Evolutionary conservation across 2,888 invertebrate species (phyloP).

Genomic region (Heterodera filipjevi): DNA sequence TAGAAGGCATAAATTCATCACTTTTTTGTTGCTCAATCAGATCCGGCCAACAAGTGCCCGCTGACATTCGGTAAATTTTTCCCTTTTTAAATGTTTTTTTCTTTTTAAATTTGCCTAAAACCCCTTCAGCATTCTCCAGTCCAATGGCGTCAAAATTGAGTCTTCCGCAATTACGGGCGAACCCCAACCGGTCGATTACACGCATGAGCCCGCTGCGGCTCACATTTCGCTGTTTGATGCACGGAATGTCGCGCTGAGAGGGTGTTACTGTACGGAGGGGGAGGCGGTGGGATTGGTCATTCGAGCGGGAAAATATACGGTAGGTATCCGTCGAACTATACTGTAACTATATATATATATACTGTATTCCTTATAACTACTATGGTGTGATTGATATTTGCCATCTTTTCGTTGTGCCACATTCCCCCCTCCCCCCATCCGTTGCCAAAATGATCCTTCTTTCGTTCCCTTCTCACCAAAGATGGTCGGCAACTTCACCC

Average conservation of each 20-base stretch:
- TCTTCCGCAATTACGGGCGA: conserved; percentile 44
- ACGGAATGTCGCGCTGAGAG: conserved; percentile 61
- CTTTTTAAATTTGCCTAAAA: not conserved
- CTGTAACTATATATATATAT: too few species aligned
- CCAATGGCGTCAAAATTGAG: conserved; percentile 64
- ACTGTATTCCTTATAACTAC: not conserved
- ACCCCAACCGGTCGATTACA: conserved; percentile 45
- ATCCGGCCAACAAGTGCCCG: conserved; percentile 58
- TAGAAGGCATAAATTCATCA: too few species aligned
- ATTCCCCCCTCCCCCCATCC: not conserved
- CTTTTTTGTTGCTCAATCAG: conserved; percentile 33
- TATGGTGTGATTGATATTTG: too few species aligned
- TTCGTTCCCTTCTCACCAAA: not conserved
- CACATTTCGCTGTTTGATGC: conserved; percentile 59
- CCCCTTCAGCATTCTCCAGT: conserved; percentile 57
- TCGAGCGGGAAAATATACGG: conserved; percentile 60
- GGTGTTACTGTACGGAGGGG: conserved; percentile 62
- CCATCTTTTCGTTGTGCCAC: too few species aligned
- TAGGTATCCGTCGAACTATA: conserved; percentile 25
- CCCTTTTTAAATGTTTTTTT: not conserved
- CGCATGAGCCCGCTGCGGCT: conserved; percentile 49
- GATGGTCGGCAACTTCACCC: conserved; percentile 48
- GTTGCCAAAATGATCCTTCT: not conserved
- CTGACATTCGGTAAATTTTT: conserved; percentile 53
- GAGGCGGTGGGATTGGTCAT: conserved; percentile 62